Evolutionary conservation across 2,888 invertebrate genomes (phyloP).

Genomic region (Deroplatys truncata): DNA sequence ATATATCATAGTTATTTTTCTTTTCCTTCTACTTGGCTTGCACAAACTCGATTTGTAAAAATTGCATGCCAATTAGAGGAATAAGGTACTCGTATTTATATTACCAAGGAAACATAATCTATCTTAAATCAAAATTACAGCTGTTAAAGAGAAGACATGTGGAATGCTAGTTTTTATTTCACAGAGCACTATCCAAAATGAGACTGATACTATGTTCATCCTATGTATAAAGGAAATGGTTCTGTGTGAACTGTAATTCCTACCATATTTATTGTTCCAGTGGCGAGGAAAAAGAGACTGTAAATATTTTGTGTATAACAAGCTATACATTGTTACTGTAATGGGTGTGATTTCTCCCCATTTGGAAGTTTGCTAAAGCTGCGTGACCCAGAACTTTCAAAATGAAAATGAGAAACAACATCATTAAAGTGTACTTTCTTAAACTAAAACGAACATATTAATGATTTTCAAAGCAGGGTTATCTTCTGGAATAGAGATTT

Average conservation of each 20-base stretch:
- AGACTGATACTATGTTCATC: not conserved
- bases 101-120: not conserved
- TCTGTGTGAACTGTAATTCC: not conserved
- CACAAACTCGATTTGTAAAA: not conserved
- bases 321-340: not conserved
- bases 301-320: not conserved
- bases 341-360: not conserved
- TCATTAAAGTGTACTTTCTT: slow-evolving; percentile 2
- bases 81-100: not conserved
- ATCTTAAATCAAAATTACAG: not conserved
- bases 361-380: not conserved
- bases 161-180: not conserved
- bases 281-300: not conserved
- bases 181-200: not conserved
- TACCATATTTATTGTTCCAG: not conserved
- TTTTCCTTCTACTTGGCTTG: not conserved
- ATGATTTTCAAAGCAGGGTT: slow-evolving; percentile 16
- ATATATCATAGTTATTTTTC: not conserved
- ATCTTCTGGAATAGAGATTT: not conserved
- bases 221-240: not conserved
- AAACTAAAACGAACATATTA: not conserved
- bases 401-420: not conserved
- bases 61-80: not conserved
- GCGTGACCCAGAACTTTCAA: not conserved
- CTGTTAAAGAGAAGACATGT: not conserved